phyloP scores from a whole-genome alignment of 2,113 vertebrate species.

The Struthidea cinerea region DNA sequence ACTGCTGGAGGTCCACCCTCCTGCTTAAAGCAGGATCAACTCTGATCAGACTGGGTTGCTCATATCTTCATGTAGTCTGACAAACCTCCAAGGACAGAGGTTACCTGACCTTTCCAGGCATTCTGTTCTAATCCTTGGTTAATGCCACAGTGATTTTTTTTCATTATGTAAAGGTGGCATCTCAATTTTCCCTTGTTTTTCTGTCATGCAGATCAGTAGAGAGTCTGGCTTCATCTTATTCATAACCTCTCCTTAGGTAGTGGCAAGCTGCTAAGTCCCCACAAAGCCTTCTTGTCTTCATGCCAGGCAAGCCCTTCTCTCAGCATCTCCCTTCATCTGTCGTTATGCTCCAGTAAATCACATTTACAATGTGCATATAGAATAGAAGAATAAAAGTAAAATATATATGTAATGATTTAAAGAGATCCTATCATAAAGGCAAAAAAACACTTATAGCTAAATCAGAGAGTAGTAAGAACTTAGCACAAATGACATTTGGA shows the following conservation, averaged over 20 bases:
- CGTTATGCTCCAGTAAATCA: neutral
- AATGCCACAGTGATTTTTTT: neutral
- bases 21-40: neutral
- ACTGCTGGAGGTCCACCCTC: neutral
- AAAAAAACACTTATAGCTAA: neutral
- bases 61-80: neutral
- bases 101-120: neutral
- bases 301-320: neutral
- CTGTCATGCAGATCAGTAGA: neutral
- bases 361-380: neutral
- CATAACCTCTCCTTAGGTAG: neutral
- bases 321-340: neutral
- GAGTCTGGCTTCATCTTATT: neutral
- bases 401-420: neutral
- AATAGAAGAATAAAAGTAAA: neutral
- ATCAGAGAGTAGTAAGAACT: neutral
- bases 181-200: neutral
- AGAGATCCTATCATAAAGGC: neutral
- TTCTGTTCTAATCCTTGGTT: neutral
- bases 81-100: neutral
- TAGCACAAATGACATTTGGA: neutral
- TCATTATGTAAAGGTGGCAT: neutral
- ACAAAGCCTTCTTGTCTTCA: neutral
- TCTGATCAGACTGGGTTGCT: neutral
- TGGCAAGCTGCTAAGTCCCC: neutral